Percentiles rank a stretch among this genome's conserved stretches.
Conservation (phyloP, 2,113 vertebrate species). For the Odontophorus gujanensis region DNA sequence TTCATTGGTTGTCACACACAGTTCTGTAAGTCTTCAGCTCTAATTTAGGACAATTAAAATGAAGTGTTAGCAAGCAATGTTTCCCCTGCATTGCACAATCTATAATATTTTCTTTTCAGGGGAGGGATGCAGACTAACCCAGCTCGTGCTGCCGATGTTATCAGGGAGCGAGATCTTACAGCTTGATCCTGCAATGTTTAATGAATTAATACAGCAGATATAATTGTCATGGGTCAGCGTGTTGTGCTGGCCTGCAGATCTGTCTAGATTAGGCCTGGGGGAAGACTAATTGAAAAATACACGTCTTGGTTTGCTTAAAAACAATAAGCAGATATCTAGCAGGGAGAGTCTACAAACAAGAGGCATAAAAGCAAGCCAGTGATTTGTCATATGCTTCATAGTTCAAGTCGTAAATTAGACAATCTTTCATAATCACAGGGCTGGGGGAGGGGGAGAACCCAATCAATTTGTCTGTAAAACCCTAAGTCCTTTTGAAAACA, state of each 20-base stretch:
- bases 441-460: conserved; percentile 75
- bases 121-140: conserved; percentile 70
- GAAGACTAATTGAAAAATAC: conserved; percentile 78
- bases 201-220: conserved; percentile 81
- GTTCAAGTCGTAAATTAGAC: conserved; percentile 87
- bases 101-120: conserved; percentile 63
- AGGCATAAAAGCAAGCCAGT: conserved; percentile 82
- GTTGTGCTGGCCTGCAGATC: conserved; percentile 74
- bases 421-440: conserved; percentile 92
- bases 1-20: conserved; percentile 66
- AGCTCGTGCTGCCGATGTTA: conserved; percentile 50
- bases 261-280: conserved; percentile 68
- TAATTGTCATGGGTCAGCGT: conserved; percentile 80
- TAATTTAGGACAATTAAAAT: conserved; percentile 80
- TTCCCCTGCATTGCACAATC: conserved; percentile 72
- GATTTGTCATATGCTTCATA: conserved; percentile 88
- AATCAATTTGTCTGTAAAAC: conserved; percentile 89
- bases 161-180: conserved; percentile 58
- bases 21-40: conserved; percentile 75
- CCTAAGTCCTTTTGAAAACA: conserved; percentile 83
- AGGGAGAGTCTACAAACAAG: conserved; percentile 53
- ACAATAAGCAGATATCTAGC: conserved; percentile 71
- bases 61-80: conserved; percentile 76
- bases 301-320: conserved; percentile 74
- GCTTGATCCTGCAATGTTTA: conserved; percentile 71